Percentiles rank a stretch among this genome's conserved stretches.
These are phyloP conservation scores for Galerucella pusilla DNA, from an alignment of 2,888 invertebrate species.

Conservation along the genomic window DNA sequence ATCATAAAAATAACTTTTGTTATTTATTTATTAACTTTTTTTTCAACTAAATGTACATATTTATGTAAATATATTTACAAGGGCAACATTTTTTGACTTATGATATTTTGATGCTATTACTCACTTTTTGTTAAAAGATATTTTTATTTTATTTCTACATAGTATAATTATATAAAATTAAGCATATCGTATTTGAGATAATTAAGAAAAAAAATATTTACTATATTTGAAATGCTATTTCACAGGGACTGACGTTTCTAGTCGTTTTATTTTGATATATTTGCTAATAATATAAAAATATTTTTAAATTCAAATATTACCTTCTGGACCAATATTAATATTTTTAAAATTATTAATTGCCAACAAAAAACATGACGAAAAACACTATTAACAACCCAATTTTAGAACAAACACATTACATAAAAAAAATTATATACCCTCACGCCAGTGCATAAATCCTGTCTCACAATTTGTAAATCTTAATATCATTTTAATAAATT, in stretches of 20 bases:
- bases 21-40: slow-evolving; percentile 11
- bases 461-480: too few species aligned
- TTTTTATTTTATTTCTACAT: slow-evolving; percentile 14
- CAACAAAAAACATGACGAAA: slow-evolving; percentile 16
- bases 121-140: slow-evolving; percentile 31
- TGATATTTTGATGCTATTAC: background rate
- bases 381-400: too few species aligned
- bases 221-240: slow-evolving; percentile 39
- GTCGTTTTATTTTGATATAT: slow-evolving; percentile 28
- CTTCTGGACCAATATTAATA: slow-evolving; percentile 49
- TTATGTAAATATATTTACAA: background rate
- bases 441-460: too few species aligned
- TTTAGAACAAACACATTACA: too few species aligned
- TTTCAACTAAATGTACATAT: slow-evolving; percentile 11
- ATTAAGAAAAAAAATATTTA: slow-evolving; percentile 12
- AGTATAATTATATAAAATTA: slow-evolving; percentile 43
- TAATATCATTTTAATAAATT: too few species aligned
- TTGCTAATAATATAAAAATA: slow-evolving; percentile 10
- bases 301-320: slow-evolving; percentile 39
- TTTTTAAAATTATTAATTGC: slow-evolving; percentile 41
- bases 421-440: too few species aligned
- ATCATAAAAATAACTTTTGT: slow-evolving; percentile 10
- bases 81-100: slow-evolving; percentile 27
- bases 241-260: slow-evolving; percentile 46
- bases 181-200: slow-evolving; percentile 52